A percentile compares a stretch with the other conserved stretches of the same genome.
Conservation (phyloP, 1,140 invertebrate genomes). For the Melipona quadrifasciata region DNA sequence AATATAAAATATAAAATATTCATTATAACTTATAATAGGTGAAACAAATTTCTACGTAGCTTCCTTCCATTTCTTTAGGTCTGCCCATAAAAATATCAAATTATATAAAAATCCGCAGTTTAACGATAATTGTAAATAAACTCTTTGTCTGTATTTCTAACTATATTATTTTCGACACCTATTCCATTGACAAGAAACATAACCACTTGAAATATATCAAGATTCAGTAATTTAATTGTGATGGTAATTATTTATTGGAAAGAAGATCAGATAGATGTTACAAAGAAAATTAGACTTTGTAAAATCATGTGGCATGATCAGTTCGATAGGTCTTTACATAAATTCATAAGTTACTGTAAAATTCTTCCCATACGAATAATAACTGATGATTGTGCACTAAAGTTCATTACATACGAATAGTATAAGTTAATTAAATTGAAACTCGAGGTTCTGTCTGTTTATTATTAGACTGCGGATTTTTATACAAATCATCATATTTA, state of each 20-base stretch:
- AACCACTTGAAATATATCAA: not conserved
- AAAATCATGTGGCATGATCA: not conserved
- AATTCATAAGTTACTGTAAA: not conserved
- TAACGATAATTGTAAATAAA: too few relatives aligned
- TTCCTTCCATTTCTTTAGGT: too few relatives aligned
- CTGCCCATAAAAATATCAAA: too few relatives aligned
- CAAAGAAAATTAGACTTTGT: not conserved
- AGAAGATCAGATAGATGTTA: not conserved
- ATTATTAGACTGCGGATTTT: too few relatives aligned
- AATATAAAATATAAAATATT: too few relatives aligned
- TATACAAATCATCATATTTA: too few relatives aligned
- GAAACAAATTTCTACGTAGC: too few relatives aligned
- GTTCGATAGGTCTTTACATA: not conserved
- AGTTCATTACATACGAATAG: not conserved
- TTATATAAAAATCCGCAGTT: too few relatives aligned
- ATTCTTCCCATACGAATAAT: not conserved
- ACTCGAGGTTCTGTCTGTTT: not conserved
- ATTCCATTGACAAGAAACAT: not conserved
- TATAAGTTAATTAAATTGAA: not conserved
- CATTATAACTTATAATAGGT: too few relatives aligned
- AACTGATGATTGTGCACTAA: not conserved
- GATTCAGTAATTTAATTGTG: not conserved
- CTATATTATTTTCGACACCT: too few relatives aligned
- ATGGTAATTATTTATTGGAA: not conserved
- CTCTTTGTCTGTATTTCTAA: too few relatives aligned